phyloP scores from a whole-genome alignment of 2,888 invertebrate genomes.

The Hymenopus coronatus region DNA sequence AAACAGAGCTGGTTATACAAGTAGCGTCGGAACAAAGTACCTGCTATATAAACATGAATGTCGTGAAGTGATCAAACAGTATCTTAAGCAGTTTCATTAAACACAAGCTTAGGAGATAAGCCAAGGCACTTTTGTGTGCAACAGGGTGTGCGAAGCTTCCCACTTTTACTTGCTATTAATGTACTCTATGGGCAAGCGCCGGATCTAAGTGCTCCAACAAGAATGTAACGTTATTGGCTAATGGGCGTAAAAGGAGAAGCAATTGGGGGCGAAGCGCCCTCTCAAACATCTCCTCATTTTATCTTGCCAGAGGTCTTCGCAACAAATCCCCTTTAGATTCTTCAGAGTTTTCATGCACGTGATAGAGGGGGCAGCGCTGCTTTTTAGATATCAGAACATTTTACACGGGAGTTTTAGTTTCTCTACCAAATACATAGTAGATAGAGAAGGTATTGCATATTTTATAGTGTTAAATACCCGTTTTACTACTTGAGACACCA shows the following conservation, averaged over 20 bases:
- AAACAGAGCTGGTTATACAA: no score
- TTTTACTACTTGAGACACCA: no score
- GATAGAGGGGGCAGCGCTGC: no score
- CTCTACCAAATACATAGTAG: no score
- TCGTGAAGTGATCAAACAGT: background rate
- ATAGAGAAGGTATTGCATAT: no score
- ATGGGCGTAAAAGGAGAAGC: background rate
- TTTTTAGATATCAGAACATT: no score
- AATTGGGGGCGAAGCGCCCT: background rate
- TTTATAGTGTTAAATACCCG: no score
- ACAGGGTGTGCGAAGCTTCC: background rate
- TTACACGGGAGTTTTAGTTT: no score
- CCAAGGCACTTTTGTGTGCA: background rate
- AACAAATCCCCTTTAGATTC: background rate
- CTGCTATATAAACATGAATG: background rate
- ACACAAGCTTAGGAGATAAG: background rate
- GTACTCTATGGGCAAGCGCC: background rate
- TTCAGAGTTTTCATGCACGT: background rate
- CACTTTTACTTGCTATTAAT: background rate
- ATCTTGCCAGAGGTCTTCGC: background rate
- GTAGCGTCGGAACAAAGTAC: no score
- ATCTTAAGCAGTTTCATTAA: background rate
- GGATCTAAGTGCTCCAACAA: background rate
- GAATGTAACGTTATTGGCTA: background rate
- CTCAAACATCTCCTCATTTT: background rate